phyloP scores from a whole-genome alignment of 2,888 invertebrate species.

The Melinopterus prodromus region DNA sequence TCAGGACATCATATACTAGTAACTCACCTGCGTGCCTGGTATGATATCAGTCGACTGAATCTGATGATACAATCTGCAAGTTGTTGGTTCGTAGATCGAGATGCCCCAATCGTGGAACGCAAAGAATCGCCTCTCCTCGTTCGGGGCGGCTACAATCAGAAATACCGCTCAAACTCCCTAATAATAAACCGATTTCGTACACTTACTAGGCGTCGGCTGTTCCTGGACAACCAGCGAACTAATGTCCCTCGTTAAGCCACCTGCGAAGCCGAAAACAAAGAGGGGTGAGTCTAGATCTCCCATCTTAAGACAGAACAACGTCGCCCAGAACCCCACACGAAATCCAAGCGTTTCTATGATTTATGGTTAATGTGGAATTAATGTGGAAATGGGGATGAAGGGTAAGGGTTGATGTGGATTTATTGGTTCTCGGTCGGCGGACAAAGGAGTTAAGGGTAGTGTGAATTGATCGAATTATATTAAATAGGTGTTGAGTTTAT shows the following conservation, averaged over 20 bases:
- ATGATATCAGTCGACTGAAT: conserved; percentile 76
- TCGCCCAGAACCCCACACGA: background rate
- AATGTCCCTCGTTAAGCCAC: conserved; percentile 74
- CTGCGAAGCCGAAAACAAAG: conserved; percentile 44
- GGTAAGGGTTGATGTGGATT: conserved; percentile 13
- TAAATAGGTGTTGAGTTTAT: background rate
- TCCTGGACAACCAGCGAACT: conserved; percentile 77
- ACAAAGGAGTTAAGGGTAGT: background rate
- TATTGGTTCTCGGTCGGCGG: conserved; percentile 5
- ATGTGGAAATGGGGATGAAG: conserved; percentile 20
- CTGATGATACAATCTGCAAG: conserved; percentile 74
- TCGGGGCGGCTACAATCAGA: conserved; percentile 62
- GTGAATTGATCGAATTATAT: background rate
- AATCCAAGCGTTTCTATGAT: conserved; percentile 27
- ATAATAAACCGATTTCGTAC: conserved; percentile 20
- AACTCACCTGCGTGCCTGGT: conserved; percentile 70
- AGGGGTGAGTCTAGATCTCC: conserved; percentile 10
- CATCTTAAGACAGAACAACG: background rate
- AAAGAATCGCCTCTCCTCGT: conserved; percentile 73
- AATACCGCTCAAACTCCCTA: background rate
- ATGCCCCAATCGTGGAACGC: conserved; percentile 81
- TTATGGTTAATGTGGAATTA: conserved; percentile 35
- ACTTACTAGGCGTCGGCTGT: conserved; percentile 72
- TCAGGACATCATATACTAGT: background rate
- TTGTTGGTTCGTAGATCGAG: conserved; percentile 75